Conservation (phyloP, 2,888 invertebrate genomes). For the Corbicula japonica region DNA sequence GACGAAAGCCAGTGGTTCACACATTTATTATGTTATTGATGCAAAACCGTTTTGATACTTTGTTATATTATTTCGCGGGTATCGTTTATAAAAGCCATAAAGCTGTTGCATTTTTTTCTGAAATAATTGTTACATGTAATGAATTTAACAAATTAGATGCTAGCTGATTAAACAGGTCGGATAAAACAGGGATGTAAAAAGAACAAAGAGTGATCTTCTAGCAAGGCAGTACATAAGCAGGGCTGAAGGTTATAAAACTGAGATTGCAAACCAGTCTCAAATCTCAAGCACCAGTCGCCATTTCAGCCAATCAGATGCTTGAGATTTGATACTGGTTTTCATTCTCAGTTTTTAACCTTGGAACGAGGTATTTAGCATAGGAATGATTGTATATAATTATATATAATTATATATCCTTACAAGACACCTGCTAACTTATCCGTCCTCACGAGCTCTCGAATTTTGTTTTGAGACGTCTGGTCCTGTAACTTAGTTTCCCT, state of each 20-base stretch:
- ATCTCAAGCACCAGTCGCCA: too few species aligned
- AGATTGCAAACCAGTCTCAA: too few species aligned
- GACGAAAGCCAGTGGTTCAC: not conserved
- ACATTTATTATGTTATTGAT: not conserved
- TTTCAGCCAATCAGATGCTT: too few species aligned
- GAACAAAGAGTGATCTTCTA: too few species aligned
- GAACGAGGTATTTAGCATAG: not conserved
- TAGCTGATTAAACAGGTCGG: too few species aligned
- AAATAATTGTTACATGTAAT: too few species aligned
- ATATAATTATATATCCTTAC: conserved; percentile 52
- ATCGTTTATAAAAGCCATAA: not conserved
- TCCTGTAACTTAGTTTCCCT: not conserved
- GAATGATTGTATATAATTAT: not conserved
- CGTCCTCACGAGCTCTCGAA: conserved; percentile 24
- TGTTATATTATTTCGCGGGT: not conserved
- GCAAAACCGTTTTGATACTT: not conserved
- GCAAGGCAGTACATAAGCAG: too few species aligned
- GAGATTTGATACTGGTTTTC: too few species aligned
- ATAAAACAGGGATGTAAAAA: too few species aligned
- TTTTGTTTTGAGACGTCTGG: conserved; percentile 16
- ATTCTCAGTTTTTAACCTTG: too few species aligned
- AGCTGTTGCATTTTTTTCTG: not conserved
- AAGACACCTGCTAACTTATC: conserved; percentile 52
- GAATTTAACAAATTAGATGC: too few species aligned
- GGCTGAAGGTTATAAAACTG: too few species aligned